A percentile compares a stretch with the other conserved stretches of the same genome.
These are phyloP conservation scores for Rambutsinella grinnellia DNA, from an alignment of 2,888 invertebrate genomes.

Conservation along the genomic window DNA sequence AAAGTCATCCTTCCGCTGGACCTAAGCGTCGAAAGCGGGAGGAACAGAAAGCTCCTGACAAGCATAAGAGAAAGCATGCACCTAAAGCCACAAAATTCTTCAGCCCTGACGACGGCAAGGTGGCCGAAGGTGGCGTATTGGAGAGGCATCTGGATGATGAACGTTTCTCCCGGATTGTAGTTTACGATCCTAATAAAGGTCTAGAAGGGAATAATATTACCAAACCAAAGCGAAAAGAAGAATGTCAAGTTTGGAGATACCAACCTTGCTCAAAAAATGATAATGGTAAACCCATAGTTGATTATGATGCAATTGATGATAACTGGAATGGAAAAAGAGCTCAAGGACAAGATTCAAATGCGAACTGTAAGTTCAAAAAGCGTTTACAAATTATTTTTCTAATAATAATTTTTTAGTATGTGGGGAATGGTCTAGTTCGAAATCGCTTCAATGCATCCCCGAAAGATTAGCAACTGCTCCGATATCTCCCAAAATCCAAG, in stretches of 20 bases:
- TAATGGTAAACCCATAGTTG: background rate
- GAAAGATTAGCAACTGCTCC: too few species aligned
- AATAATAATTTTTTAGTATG: slow-evolving; percentile 3
- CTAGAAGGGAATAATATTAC: background rate
- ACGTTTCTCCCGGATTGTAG: background rate
- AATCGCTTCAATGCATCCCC: slow-evolving; percentile 7
- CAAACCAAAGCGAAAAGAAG: background rate
- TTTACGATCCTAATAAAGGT: background rate
- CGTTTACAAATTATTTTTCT: background rate
- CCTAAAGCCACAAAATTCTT: background rate
- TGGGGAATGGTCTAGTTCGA: slow-evolving; percentile 7
- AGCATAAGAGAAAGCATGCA: background rate
- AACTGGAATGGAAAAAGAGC: background rate
- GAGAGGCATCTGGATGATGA: background rate
- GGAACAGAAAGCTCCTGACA: background rate
- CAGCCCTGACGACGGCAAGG: background rate
- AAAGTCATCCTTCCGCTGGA: background rate
- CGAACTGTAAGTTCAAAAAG: too few species aligned
- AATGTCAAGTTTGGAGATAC: slow-evolving; percentile 24
- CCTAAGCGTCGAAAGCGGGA: background rate
- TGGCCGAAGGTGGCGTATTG: background rate
- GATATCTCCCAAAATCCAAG: too few species aligned
- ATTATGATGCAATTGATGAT: background rate
- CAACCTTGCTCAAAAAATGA: slow-evolving; percentile 25
- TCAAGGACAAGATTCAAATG: background rate